phyloP scores from a whole-genome alignment of 2,113 vertebrate species.

The Crypturellus undulatus region DNA sequence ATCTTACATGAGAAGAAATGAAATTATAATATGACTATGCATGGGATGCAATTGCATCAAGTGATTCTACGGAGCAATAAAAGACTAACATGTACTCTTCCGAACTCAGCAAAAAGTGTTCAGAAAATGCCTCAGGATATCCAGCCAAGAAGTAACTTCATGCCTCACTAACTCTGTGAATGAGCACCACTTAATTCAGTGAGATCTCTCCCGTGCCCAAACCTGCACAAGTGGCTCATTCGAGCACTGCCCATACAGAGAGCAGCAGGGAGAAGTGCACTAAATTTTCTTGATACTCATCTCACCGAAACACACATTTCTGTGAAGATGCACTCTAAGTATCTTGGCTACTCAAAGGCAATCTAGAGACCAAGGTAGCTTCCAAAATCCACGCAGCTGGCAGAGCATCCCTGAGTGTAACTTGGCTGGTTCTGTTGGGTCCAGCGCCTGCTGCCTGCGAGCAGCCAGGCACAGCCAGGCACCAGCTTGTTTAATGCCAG shows the following conservation, averaged over 20 bases:
- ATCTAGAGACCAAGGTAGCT: neutral
- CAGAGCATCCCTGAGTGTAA: neutral
- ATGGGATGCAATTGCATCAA: rapidly evolving
- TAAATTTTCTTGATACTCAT: neutral
- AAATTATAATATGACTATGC: neutral
- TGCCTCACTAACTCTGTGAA: neutral
- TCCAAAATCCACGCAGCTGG: rapidly evolving
- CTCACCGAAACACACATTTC: neutral
- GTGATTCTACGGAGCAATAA: neutral
- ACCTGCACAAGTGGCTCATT: neutral
- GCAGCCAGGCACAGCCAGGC: neutral
- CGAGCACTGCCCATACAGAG: neutral
- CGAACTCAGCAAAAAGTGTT: neutral
- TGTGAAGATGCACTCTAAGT: no score
- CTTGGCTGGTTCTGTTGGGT: neutral
- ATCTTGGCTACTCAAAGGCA: no score
- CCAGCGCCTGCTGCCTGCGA: neutral
- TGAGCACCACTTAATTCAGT: neutral
- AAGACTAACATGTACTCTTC: neutral
- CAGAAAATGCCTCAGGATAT: neutral
- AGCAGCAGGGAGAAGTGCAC: neutral
- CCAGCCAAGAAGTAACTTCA: neutral
- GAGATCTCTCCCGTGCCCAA: neutral
- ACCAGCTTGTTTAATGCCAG: neutral
- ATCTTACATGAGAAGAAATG: neutral